Evolutionary conservation across 2,888 invertebrate genomes (phyloP).

Genomic region (Philereme transversata): DNA sequence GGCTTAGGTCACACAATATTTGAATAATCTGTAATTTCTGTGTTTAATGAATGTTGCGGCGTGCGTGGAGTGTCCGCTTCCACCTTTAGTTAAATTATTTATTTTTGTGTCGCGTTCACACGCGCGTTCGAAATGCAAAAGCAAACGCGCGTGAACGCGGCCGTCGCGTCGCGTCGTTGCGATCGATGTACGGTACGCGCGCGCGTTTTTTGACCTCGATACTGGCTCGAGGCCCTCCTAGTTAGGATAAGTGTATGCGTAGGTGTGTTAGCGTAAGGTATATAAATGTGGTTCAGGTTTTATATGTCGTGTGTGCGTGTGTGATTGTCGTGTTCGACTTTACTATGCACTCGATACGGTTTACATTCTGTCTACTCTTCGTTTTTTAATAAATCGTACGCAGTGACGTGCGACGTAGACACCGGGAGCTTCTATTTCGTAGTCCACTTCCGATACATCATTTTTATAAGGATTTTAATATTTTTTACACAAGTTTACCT

Average conservation of each 20-base stretch:
- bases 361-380: constrained; percentile 4
- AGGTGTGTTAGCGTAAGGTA: constrained; percentile 22
- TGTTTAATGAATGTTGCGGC: background rate
- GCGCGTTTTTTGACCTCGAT: background rate
- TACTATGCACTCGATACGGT: constrained; percentile 5
- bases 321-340: too few species aligned
- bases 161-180: too few species aligned
- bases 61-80: background rate
- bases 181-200: background rate
- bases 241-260: too few species aligned
- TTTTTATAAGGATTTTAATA: constrained; percentile 55
- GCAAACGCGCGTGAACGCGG: too few species aligned
- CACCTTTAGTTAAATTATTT: constrained; percentile 9
- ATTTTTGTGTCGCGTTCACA: background rate
- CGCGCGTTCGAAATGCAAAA: too few species aligned
- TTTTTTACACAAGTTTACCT: constrained; percentile 59
- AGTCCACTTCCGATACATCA: constrained; percentile 40
- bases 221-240: too few species aligned
- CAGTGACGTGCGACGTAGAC: constrained; percentile 11
- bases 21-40: too few species aligned
- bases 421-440: constrained; percentile 43
- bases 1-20: too few species aligned
- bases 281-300: constrained; percentile 15
- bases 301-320: too few species aligned
- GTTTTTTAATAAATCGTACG: constrained; percentile 10